Evolutionary conservation across 2,113 vertebrate species (phyloP).

Genomic region (Taxidea taxus): DNA sequence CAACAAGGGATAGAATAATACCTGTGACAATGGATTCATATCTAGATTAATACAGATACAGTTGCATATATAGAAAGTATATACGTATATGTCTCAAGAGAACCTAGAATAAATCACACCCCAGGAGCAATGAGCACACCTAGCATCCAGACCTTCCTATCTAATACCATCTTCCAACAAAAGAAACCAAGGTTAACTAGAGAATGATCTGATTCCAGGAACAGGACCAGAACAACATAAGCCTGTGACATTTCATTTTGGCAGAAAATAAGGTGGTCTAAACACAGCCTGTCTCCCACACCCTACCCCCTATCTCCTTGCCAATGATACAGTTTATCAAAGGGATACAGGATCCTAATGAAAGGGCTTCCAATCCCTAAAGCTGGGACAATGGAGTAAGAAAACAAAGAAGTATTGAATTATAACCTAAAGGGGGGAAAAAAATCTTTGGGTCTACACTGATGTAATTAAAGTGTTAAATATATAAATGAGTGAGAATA

Average conservation of each 20-base stretch:
- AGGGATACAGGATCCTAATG: background rate
- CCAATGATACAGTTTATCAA: background rate
- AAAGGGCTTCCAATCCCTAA: background rate
- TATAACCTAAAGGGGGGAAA: background rate
- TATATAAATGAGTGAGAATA: background rate
- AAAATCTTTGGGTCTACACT: too few relatives aligned
- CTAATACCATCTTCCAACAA: background rate
- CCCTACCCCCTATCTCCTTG: rapidly evolving
- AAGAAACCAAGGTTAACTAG: background rate
- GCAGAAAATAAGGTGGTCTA: background rate
- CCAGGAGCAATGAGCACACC: background rate
- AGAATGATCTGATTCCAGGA: background rate
- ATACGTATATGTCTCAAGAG: background rate
- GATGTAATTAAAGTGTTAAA: background rate
- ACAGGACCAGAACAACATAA: background rate
- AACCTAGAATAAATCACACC: background rate
- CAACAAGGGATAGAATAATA: background rate
- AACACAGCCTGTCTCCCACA: background rate
- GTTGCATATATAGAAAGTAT: background rate
- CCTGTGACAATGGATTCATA: background rate
- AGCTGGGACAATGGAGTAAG: background rate
- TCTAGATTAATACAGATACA: background rate
- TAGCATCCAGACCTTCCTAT: background rate
- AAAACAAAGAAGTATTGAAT: background rate
- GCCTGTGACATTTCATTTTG: background rate